These are phyloP conservation scores for Clivina fossor DNA, from an alignment of 2,888 invertebrate species.

Conservation along the genomic window DNA sequence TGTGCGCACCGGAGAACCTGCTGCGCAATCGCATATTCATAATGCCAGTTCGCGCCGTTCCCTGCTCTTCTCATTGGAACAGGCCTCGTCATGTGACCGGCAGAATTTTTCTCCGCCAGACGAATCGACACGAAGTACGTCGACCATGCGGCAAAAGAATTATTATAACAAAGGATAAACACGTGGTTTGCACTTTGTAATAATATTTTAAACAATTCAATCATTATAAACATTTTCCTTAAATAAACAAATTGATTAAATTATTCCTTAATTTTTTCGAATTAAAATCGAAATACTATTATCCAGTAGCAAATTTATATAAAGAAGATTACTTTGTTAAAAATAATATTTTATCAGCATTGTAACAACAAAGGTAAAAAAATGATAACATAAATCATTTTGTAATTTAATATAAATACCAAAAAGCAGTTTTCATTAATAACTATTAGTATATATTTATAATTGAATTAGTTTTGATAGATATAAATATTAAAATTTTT, in stretches of 20 bases:
- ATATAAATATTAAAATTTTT: too few relatives aligned
- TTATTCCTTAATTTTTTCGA: too few relatives aligned
- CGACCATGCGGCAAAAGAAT: slow-evolving; percentile 28
- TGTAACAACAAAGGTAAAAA: too few relatives aligned
- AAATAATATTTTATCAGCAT: not conserved
- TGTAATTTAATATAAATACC: too few relatives aligned
- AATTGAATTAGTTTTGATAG: too few relatives aligned
- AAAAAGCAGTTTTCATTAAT: too few relatives aligned
- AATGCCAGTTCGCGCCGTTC: slow-evolving; percentile 47
- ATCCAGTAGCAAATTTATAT: too few relatives aligned
- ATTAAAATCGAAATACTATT: too few relatives aligned
- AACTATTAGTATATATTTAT: too few relatives aligned
- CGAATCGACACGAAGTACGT: slow-evolving; percentile 15
- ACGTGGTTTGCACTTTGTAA: slow-evolving; percentile 27
- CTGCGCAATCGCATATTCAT: slow-evolving; percentile 54
- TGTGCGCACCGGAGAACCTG: slow-evolving; percentile 53
- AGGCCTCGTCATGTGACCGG: slow-evolving; percentile 28
- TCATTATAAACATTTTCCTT: too few relatives aligned
- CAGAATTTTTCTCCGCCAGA: slow-evolving; percentile 23
- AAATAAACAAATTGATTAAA: slow-evolving; percentile 11
- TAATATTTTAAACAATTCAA: not conserved
- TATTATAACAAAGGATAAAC: slow-evolving; percentile 27
- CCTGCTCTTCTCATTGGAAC: slow-evolving; percentile 38
- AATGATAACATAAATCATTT: too few relatives aligned
- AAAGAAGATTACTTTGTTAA: too few relatives aligned